Conservation (phyloP, 2,113 vertebrate species). For the Lepisosteus osseus region DNA sequence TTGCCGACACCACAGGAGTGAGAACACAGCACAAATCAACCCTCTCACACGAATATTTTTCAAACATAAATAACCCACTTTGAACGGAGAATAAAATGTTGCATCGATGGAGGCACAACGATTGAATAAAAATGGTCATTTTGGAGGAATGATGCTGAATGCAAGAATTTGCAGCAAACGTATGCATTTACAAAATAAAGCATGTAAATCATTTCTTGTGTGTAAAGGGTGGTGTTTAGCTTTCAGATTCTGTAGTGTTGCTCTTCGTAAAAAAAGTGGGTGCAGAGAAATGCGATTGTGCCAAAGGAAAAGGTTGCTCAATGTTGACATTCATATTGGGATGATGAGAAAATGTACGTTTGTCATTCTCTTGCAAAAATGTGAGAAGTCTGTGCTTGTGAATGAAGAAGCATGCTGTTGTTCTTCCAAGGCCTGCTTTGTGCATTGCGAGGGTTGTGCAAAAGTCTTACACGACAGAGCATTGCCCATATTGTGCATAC, state of each 20-base stretch:
- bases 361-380: too few relatives aligned
- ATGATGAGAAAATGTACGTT: too few relatives aligned
- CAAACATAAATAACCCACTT: constrained; percentile 52
- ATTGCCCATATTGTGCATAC: too few relatives aligned
- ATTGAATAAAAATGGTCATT: constrained; percentile 74
- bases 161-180: neutral
- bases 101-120: constrained; percentile 58
- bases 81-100: constrained; percentile 56
- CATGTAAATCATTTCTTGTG: constrained; percentile 16
- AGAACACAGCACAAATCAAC: constrained; percentile 60
- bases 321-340: too few relatives aligned
- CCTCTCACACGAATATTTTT: constrained; percentile 54
- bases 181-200: constrained; percentile 31
- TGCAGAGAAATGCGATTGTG: too few relatives aligned
- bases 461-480: too few relatives aligned
- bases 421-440: too few relatives aligned
- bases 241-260: neutral
- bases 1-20: constrained; percentile 65
- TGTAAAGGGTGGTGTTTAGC: constrained; percentile 27
- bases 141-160: constrained; percentile 26
- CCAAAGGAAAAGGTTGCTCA: too few relatives aligned
- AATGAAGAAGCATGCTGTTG: too few relatives aligned
- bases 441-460: too few relatives aligned
- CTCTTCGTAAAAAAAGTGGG: neutral
- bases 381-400: too few relatives aligned